Evolutionary conservation across 2,888 invertebrate genomes (phyloP).

Genomic region (Gonocerus acuteangulatus): DNA sequence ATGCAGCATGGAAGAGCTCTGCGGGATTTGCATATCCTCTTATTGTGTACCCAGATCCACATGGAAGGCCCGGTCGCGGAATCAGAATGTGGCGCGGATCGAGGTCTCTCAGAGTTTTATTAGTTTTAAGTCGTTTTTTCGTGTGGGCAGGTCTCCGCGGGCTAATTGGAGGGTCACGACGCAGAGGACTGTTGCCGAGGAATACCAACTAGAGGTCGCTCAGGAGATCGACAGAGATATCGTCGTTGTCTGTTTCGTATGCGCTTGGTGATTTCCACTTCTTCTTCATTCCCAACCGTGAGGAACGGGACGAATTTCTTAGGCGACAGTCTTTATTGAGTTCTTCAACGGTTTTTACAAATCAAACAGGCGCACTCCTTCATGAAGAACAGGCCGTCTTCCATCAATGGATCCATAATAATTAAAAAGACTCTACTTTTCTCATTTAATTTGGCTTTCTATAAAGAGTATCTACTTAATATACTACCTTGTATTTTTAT

Average conservation of each 20-base stretch:
- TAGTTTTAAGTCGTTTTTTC: slow-evolving; percentile 24
- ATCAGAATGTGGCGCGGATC: background rate
- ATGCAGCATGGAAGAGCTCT: background rate
- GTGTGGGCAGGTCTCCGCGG: slow-evolving; percentile 5
- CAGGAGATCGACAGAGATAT: background rate
- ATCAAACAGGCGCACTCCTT: no score
- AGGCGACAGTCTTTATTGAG: no score
- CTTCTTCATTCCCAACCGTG: background rate
- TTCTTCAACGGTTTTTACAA: no score
- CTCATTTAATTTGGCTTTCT: no score
- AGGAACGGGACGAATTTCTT: no score
- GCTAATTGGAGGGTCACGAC: slow-evolving; percentile 19
- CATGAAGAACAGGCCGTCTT: no score
- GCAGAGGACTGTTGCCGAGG: background rate
- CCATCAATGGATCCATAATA: no score
- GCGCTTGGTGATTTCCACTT: background rate
- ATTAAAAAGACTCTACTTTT: no score
- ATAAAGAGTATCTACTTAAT: no score
- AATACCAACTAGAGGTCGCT: slow-evolving; percentile 6
- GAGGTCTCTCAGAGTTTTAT: no score
- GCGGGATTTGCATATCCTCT: slow-evolving; percentile 5
- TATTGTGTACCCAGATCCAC: background rate
- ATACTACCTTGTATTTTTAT: no score
- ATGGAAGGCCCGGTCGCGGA: background rate
- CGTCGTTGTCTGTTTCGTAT: background rate